Evolutionary conservation across 2,797 vertebrate genomes (phyloP).

Genomic region (Sylvia borin): DNA sequence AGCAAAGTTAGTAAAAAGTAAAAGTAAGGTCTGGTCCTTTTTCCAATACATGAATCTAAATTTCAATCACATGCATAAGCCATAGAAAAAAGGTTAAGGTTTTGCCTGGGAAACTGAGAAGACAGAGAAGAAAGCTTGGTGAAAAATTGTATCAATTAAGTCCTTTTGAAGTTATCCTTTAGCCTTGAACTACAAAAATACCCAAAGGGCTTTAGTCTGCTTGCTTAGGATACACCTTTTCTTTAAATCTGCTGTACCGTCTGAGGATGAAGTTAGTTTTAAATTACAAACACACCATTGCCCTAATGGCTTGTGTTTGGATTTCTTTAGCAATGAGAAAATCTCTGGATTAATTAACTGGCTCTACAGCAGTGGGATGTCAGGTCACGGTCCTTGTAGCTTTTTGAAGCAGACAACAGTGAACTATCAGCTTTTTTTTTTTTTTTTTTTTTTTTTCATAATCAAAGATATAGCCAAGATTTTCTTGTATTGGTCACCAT

Average conservation of each 20-base stretch:
- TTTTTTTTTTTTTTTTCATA: background rate
- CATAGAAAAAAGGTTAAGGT: background rate
- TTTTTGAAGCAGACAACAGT: background rate
- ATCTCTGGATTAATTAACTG: background rate
- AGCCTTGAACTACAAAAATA: background rate
- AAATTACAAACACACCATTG: background rate
- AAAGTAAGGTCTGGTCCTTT: background rate
- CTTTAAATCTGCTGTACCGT: background rate
- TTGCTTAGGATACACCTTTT: background rate
- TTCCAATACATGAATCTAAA: background rate
- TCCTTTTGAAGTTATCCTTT: constrained; percentile 25
- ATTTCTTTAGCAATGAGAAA: background rate
- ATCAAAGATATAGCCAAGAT: background rate
- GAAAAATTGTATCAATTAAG: background rate
- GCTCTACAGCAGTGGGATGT: background rate
- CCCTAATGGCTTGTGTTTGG: background rate
- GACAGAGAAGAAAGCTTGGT: background rate
- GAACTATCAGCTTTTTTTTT: background rate
- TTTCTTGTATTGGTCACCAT: background rate
- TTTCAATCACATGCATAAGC: background rate
- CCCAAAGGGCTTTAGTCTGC: background rate
- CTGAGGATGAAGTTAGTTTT: background rate
- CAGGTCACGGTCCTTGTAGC: background rate
- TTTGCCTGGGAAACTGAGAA: background rate
- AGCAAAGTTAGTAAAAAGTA: background rate